Evolutionary conservation across 2,797 vertebrate genomes (phyloP).

Genomic region (Cirrhinus mrigala): DNA sequence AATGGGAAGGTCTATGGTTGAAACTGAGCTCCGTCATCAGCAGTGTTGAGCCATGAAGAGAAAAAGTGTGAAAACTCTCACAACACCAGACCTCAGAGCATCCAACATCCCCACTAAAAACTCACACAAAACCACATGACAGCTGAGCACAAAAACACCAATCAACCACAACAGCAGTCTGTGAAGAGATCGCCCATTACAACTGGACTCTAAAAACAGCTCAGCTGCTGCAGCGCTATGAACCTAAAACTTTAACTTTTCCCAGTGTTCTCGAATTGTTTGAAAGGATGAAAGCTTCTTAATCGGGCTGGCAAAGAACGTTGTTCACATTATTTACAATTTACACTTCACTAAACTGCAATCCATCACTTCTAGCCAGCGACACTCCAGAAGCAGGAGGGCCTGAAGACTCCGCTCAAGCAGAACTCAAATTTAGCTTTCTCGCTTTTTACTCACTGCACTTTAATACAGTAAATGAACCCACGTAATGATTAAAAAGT

Average conservation of each 20-base stretch:
- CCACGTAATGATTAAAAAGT: not conserved
- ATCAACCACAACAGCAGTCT: not conserved
- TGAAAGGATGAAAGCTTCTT: not conserved
- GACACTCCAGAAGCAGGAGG: not conserved
- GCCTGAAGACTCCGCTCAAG: not conserved
- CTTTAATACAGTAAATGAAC: not conserved
- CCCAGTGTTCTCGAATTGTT: not conserved
- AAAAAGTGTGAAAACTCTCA: constrained; percentile 18
- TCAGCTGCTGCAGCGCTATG: not conserved
- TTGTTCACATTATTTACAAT: not conserved
- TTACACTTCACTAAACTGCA: not conserved
- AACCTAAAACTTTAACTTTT: not conserved
- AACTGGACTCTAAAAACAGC: not conserved
- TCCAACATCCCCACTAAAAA: constrained; percentile 12
- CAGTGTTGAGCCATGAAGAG: not conserved
- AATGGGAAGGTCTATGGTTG: not conserved
- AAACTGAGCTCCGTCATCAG: not conserved
- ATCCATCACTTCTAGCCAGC: not conserved
- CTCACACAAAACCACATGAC: constrained; percentile 22
- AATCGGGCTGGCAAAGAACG: not conserved
- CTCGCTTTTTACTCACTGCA: not conserved
- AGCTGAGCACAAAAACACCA: constrained; percentile 22
- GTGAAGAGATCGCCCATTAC: not conserved
- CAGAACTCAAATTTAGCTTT: not conserved
- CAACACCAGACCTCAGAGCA: constrained; percentile 23